A percentile compares a stretch with the other conserved stretches of the same genome.
Evolutionary conservation across 2,888 invertebrate genomes (phyloP).

Genomic region (Temnothorax unifasciatus): DNA sequence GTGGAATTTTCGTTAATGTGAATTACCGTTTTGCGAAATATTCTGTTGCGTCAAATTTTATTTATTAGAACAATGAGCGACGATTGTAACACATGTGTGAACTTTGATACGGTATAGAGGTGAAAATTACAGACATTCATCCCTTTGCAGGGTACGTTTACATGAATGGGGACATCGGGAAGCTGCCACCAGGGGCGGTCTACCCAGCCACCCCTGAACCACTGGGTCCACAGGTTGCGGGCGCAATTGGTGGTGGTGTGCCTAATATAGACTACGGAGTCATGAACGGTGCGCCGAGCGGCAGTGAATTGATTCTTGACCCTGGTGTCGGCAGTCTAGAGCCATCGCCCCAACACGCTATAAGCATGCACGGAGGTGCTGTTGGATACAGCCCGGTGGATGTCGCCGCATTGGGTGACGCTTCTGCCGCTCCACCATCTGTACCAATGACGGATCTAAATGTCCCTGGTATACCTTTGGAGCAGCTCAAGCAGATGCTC

Average conservation of each 20-base stretch:
- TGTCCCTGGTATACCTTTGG: constrained; percentile 88
- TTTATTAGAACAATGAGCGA: background rate
- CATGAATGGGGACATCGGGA: constrained; percentile 94
- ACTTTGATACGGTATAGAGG: background rate
- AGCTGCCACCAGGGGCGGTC: constrained; percentile 91
- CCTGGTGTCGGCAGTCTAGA: constrained; percentile 83
- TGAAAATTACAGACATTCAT: constrained; percentile 59
- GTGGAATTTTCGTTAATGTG: background rate
- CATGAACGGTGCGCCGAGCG: constrained; percentile 84
- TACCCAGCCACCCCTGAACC: constrained; percentile 91
- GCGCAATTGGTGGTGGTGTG: constrained; percentile 81
- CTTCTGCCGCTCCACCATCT: constrained; percentile 83
- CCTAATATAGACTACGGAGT: constrained; percentile 85
- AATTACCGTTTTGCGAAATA: background rate
- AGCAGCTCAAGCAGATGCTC: constrained; percentile 92
- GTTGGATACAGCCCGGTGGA: constrained; percentile 83
- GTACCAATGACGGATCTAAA: constrained; percentile 86
- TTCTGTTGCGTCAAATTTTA: background rate
- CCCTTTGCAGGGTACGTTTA: constrained; percentile 90
- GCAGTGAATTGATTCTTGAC: constrained; percentile 84
- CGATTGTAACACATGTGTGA: background rate
- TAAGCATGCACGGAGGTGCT: constrained; percentile 84
- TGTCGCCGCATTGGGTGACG: constrained; percentile 84
- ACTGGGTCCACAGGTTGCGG: constrained; percentile 85
- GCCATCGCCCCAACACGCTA: constrained; percentile 82